Evolutionary conservation across 2,113 vertebrate genomes (phyloP).

Genomic region (Rhinogobius similis): DNA sequence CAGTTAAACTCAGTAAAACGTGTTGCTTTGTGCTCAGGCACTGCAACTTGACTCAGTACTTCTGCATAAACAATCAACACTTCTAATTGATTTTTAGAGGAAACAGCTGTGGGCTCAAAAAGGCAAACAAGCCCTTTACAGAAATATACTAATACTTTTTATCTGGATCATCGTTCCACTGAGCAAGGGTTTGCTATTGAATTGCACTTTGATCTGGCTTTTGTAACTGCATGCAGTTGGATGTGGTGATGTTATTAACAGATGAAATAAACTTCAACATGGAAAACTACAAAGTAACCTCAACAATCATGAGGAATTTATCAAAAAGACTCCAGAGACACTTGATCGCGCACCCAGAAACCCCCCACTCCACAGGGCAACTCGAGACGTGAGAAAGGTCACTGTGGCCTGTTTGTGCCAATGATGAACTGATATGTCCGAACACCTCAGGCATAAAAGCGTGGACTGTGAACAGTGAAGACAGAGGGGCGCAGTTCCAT

Average conservation of each 20-base stretch:
- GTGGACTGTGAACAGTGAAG: neutral
- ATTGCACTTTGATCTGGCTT: neutral
- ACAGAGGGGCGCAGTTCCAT: too few relatives aligned
- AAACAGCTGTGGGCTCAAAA: constrained; percentile 55
- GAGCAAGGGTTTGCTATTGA: neutral
- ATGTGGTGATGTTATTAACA: neutral
- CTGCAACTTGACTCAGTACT: constrained; percentile 20
- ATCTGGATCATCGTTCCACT: neutral
- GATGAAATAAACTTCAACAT: neutral
- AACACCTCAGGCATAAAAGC: constrained; percentile 28
- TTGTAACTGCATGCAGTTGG: neutral
- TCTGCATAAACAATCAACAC: constrained; percentile 55
- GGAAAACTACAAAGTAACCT: neutral
- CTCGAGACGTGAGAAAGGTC: constrained; percentile 12
- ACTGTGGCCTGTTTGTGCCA: constrained; percentile 7
- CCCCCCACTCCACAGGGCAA: constrained; percentile 17
- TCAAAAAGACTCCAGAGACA: neutral
- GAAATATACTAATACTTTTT: constrained; percentile 25
- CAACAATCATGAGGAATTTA: neutral
- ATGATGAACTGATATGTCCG: constrained; percentile 19
- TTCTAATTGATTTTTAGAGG: constrained; percentile 46
- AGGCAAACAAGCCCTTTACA: constrained; percentile 24
- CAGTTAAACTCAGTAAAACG: neutral
- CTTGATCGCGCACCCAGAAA: too few relatives aligned
- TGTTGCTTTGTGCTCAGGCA: constrained; percentile 7